These are phyloP conservation scores for Torymus auratus DNA, from an alignment of 2,888 invertebrate genomes.

Conservation along the genomic window DNA sequence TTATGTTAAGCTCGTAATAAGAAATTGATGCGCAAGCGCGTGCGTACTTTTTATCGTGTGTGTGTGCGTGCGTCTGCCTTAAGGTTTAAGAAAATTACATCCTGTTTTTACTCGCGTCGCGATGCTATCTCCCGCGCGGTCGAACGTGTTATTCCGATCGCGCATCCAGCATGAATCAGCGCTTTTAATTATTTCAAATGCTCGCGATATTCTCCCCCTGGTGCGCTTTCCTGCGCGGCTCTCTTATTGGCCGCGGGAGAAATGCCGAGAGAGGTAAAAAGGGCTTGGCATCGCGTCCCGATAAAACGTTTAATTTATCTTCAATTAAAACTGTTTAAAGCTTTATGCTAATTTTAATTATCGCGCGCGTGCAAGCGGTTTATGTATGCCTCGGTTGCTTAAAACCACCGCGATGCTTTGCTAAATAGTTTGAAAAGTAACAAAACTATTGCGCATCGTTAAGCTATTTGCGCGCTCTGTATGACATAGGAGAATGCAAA, in stretches of 20 bases:
- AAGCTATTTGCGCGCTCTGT: no score
- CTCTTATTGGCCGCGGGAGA: neutral
- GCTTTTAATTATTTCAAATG: slow-evolving; percentile 55
- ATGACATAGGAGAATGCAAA: no score
- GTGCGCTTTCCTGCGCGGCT: neutral
- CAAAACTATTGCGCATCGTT: no score
- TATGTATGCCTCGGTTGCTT: no score
- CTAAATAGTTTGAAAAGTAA: no score
- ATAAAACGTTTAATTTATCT: no score
- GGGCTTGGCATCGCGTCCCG: no score
- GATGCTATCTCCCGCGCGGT: slow-evolving; percentile 29
- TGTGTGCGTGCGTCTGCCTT: slow-evolving; percentile 8
- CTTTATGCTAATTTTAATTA: no score
- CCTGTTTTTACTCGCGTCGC: slow-evolving; percentile 41
- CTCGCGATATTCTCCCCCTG: slow-evolving; percentile 9
- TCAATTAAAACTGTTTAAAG: no score
- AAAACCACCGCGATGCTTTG: no score
- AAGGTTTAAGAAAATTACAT: slow-evolving; percentile 55
- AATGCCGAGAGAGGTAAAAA: no score
- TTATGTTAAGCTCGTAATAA: slow-evolving; percentile 40
- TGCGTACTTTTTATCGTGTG: slow-evolving; percentile 28
- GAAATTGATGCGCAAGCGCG: slow-evolving; percentile 33
- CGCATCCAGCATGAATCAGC: slow-evolving; percentile 43
- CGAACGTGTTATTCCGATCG: slow-evolving; percentile 34
- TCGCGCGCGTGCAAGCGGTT: no score